Evolutionary conservation across 92 coral and sea anemone genomes (phyloP), one percentile per base, ranked within the genome.

Genomic region (Palythoa caribaeorum): DNA sequence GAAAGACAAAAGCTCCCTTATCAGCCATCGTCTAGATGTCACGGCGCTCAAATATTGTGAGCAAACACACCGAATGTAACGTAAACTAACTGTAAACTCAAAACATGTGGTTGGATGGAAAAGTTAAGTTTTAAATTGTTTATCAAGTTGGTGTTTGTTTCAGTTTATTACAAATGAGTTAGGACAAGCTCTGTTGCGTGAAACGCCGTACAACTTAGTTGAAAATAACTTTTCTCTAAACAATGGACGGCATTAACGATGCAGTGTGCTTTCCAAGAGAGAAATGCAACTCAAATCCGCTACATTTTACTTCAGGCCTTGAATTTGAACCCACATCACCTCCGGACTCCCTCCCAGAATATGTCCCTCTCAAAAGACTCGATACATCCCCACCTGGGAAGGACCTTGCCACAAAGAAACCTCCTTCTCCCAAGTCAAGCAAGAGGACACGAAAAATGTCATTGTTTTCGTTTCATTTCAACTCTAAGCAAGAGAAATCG

Each of bases 381-480:
- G 71, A 76, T 36, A 73, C 74, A 2, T 36, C 85, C 21, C 44
- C 87, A 40, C 72, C 87, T 73, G 66, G 78, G 10, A 52, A 88
- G 69, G 91, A 91, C 14, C 28, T 70, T 35, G 13, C 38, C 16
- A 47, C 87, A 86, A 60, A 86, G 89, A 87, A 69, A 75, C 38
- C 80, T 9, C 37, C 68, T 3, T 91, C 90, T 60, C 98, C 98
- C 40, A 94, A 90, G 65, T 90, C 92, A 15, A 84, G 86, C 10
- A 95, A 92, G 81, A 85, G 98, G 59, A 80, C 93, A 1, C 89
- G 98, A 70, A 95, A 95, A 69, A 87, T 95, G 37, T 95, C 98
- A 38, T 87, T 95, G 17, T 95, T 95, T 84, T 95, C 98, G 15
- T 92, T 95, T 72, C 96, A 95, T 73, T 93, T 95, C 52, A 95